Conservation (phyloP, 2,888 invertebrate genomes). For the Protonemura montana region DNA sequence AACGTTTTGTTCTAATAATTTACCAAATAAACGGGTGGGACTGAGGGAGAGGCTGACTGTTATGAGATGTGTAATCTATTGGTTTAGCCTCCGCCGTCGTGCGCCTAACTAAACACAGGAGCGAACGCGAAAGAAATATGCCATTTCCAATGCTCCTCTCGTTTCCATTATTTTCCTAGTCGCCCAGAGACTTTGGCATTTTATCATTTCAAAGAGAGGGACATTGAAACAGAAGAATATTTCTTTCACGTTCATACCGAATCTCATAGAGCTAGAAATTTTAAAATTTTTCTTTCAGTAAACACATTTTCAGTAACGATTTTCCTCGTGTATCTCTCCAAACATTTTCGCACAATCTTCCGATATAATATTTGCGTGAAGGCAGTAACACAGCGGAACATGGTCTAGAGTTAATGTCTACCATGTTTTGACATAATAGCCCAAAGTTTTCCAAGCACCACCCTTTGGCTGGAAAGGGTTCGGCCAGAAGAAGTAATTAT, state of each 20-base stretch:
- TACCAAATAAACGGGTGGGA: neutral
- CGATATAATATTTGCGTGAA: neutral
- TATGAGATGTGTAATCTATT: constrained; percentile 12
- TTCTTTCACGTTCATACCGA: neutral
- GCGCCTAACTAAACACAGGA: neutral
- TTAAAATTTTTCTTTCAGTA: neutral
- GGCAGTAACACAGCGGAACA: neutral
- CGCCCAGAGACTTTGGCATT: neutral
- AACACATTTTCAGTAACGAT: neutral
- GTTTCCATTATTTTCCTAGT: neutral
- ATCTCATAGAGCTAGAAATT: neutral
- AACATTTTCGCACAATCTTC: neutral
- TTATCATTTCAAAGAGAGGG: neutral
- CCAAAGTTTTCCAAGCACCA: neutral
- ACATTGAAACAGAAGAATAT: neutral
- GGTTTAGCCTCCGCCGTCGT: neutral
- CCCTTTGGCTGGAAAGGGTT: neutral
- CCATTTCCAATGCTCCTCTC: neutral
- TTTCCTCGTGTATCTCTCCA: neutral
- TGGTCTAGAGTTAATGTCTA: constrained; percentile 12
- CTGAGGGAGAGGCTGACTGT: neutral
- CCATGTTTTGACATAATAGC: neutral
- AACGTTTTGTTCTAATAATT: constrained; percentile 21
- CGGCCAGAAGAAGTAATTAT: constrained; percentile 5
- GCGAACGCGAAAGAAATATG: neutral